Evolutionary conservation across 2,888 invertebrate genomes (phyloP).

Genomic region (Rotaria sp.): DNA sequence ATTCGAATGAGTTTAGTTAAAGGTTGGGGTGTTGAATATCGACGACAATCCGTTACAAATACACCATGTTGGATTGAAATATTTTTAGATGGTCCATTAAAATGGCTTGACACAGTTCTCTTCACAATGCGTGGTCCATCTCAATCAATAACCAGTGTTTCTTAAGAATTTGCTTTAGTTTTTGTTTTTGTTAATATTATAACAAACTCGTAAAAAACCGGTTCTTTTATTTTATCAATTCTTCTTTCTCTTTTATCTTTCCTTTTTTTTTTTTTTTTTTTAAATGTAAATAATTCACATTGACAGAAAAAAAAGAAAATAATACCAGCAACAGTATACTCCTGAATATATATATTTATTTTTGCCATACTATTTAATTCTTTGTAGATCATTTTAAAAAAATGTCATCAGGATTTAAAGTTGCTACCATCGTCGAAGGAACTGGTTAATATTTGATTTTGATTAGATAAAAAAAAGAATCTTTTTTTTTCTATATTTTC

Average conservation of each 20-base stretch:
- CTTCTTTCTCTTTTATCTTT: neutral
- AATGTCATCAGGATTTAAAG: neutral
- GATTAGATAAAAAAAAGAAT: neutral
- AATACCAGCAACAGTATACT: too few relatives aligned
- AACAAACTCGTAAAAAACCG: neutral
- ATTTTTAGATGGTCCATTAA: conserved; percentile 89
- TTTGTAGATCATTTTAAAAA: neutral
- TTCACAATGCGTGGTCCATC: conserved; percentile 36
- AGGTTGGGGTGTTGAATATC: conserved; percentile 90
- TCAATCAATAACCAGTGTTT: neutral
- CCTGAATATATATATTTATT: neutral
- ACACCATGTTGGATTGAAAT: conserved; percentile 99
- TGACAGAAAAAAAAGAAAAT: too few relatives aligned
- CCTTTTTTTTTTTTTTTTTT: neutral
- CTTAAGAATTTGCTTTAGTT: neutral
- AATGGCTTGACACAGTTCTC: conserved; percentile 73
- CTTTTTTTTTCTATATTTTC: neutral
- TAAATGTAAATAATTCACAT: neutral
- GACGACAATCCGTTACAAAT: conserved; percentile 89
- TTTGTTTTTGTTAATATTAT: neutral
- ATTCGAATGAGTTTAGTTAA: conserved; percentile 98
- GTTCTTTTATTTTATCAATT: neutral
- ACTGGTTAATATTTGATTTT: neutral
- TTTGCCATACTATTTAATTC: neutral
- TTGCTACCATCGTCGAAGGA: neutral